Evolutionary conservation across 2,113 vertebrate species (phyloP), one percentile per base, ranked within the genome.

Genomic region (Plotosus lineatus): DNA sequence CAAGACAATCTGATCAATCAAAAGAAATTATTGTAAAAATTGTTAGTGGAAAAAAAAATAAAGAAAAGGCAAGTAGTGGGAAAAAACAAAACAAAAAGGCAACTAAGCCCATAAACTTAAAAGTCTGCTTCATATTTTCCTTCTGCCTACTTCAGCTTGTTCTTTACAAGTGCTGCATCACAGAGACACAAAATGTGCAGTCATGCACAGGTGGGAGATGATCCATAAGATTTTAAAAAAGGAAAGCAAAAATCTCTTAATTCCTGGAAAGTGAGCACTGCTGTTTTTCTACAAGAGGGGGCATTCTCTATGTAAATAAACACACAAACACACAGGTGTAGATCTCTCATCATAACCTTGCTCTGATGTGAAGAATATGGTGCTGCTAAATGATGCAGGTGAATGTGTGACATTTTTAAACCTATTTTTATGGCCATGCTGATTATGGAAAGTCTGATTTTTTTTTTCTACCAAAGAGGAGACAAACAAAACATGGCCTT

Each of bases 221-320:
- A 85, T 85, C 76, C 50, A 83, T 42, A 79, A 75, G 82, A 60
- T 71, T 21, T 71, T 60, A 42, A 90, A 88, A 90, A 75, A 78
- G 68, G 65, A 1, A 53, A 87, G 58, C 65, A 40, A 79, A 66
- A 69, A 61, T 68, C 78, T 68, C 23, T 63, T 77, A 65, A 83
- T 81, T 80, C 75, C 80, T 78, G 75, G 76, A 86, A 36, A 65
- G 17, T 3, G 55, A 10, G 71, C 4, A 2, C 38, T 79, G 77
- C 48, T 82, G 81, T 83, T 88, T 82, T 73, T 69, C 74, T 26
- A 38, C 61, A 85, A n/a, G 87, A 83, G 74, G 74, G 66, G 79
- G 66, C 61, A 14, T n/a, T n/a, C 56, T 46, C 19, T 75, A 77
- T 89, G 88, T 88, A 91, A 89, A 91, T 84, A 92, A 89, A 93